Evolutionary conservation across 2,888 invertebrate genomes (phyloP).

Genomic region (Lamproptera curius): DNA sequence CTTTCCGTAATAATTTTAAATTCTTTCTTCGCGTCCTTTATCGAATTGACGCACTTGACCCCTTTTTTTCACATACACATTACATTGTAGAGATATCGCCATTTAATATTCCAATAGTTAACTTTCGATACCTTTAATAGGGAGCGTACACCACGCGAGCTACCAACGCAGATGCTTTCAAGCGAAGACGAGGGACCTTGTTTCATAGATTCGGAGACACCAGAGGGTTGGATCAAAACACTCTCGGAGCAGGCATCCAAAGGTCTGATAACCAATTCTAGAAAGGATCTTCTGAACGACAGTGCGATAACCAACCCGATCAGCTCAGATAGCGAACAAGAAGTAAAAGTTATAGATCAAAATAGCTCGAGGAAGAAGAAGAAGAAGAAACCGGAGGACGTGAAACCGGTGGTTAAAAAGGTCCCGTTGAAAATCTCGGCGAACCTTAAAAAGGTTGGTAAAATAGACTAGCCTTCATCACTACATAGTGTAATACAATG

Average conservation of each 20-base stretch:
- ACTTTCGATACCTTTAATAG: no score
- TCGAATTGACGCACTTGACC: no score
- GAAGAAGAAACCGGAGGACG: slow-evolving; percentile 47
- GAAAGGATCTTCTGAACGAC: slow-evolving; percentile 71
- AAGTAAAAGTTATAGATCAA: slow-evolving; percentile 29
- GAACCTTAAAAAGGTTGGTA: slow-evolving; percentile 56
- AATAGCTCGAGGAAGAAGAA: slow-evolving; percentile 42
- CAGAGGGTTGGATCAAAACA: slow-evolving; percentile 64
- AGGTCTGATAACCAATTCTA: slow-evolving; percentile 61
- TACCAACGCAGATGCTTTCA: slow-evolving; percentile 68
- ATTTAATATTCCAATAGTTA: no score
- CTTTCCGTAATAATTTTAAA: no score
- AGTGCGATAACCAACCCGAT: slow-evolving; percentile 58
- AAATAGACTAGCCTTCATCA: no score
- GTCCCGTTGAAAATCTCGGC: slow-evolving; percentile 42
- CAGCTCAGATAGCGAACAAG: slow-evolving; percentile 46
- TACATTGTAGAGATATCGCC: no score
- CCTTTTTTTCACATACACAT: no score
- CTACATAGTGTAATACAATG: no score
- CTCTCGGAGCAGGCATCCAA: slow-evolving; percentile 58
- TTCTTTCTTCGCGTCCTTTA: no score
- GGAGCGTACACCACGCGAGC: slow-evolving; percentile 73
- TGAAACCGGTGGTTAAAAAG: slow-evolving; percentile 28
- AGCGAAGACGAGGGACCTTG: slow-evolving; percentile 73
- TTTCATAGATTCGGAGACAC: slow-evolving; percentile 67